Evolutionary conservation across 1,140 invertebrate species (phyloP).

Genomic region (Trichoplusia ni): DNA sequence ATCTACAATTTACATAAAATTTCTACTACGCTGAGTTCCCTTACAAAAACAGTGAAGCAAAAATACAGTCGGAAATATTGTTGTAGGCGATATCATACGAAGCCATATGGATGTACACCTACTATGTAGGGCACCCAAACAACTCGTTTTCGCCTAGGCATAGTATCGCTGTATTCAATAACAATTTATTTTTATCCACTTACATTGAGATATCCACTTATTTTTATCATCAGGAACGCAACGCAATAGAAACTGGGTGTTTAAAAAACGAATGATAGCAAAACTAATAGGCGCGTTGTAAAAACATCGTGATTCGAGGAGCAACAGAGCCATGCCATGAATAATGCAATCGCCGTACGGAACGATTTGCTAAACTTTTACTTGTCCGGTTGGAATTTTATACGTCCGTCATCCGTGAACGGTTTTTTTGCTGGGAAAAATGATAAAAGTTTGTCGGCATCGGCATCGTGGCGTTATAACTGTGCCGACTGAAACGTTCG

Average conservation of each 20-base stretch:
- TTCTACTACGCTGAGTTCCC: neutral
- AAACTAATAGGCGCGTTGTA: conserved; percentile 31
- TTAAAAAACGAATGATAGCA: conserved; percentile 33
- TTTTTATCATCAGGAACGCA: conserved; percentile 26
- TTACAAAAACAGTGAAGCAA: too few species aligned
- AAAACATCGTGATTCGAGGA: conserved; percentile 51
- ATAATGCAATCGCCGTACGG: conserved; percentile 59
- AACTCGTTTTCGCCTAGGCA: neutral
- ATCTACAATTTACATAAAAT: conserved; percentile 15
- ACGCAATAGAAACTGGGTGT: conserved; percentile 19
- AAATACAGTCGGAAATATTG: too few species aligned
- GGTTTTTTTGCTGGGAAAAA: conserved; percentile 5
- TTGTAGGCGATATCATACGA: neutral
- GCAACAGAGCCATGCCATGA: conserved; percentile 62
- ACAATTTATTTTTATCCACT: conserved; percentile 21
- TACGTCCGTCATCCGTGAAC: conserved; percentile 24
- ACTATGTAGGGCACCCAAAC: neutral
- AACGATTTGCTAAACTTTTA: conserved; percentile 62
- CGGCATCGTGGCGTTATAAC: neutral
- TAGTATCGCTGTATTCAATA: neutral
- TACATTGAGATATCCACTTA: conserved; percentile 23
- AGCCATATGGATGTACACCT: neutral
- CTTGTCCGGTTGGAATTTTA: conserved; percentile 43
- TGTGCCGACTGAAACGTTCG: neutral
- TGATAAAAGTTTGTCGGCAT: neutral